phyloP scores from a whole-genome alignment of 2,888 invertebrate genomes.

The Phengaris alcon region DNA sequence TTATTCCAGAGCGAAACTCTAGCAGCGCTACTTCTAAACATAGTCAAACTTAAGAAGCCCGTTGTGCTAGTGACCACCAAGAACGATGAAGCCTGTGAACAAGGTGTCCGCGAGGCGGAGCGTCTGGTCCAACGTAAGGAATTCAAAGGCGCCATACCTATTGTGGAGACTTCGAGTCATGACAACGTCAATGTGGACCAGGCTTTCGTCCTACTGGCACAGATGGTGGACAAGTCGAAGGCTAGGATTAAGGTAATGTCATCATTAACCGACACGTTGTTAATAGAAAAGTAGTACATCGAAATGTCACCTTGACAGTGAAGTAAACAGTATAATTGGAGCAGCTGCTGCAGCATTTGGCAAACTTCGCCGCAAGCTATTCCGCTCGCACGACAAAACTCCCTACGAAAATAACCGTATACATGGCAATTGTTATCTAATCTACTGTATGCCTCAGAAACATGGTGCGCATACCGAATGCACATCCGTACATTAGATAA shows the following conservation, averaged over 20 bases:
- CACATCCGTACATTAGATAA: too few relatives aligned
- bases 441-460: too few relatives aligned
- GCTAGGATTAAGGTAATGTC: slow-evolving; percentile 79
- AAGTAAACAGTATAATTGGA: too few relatives aligned
- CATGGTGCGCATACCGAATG: too few relatives aligned
- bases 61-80: slow-evolving; percentile 96
- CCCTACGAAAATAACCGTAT: too few relatives aligned
- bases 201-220: slow-evolving; percentile 93
- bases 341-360: too few relatives aligned
- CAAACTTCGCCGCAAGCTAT: too few relatives aligned
- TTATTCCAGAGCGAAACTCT: slow-evolving; percentile 83
- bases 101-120: slow-evolving; percentile 93
- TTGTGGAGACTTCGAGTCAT: slow-evolving; percentile 97
- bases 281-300: too few relatives aligned
- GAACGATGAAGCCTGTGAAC: slow-evolving; percentile 94
- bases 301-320: too few relatives aligned
- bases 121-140: slow-evolving; percentile 92
- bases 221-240: slow-evolving; percentile 94
- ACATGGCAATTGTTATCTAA: too few relatives aligned
- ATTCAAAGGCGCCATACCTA: slow-evolving; percentile 91
- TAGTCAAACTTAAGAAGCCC: slow-evolving; percentile 96
- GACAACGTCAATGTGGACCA: slow-evolving; percentile 97
- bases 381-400: too few relatives aligned
- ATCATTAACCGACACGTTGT: too few relatives aligned
- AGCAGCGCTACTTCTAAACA: slow-evolving; percentile 89